Evolutionary conservation across 2,888 invertebrate genomes (phyloP).

Genomic region (Liopterus haemorrhoidalis): DNA sequence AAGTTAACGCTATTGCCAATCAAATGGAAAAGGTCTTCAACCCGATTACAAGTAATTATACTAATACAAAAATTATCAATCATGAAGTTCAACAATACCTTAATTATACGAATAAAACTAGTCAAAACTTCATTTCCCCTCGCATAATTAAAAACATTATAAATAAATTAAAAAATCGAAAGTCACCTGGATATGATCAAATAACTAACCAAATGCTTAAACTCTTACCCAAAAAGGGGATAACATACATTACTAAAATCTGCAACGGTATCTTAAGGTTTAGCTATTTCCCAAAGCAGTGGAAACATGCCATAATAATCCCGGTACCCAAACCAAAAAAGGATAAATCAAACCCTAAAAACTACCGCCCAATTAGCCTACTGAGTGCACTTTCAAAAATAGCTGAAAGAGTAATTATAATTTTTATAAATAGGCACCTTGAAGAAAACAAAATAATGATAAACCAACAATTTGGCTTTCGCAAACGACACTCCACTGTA

Average conservation of each 20-base stretch:
- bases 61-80: too few species aligned
- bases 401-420: constrained; percentile 26
- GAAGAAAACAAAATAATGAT: constrained; percentile 17
- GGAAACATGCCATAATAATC: constrained; percentile 29
- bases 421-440: constrained; percentile 19
- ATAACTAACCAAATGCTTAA: constrained; percentile 19
- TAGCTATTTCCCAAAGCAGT: constrained; percentile 25
- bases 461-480: constrained; percentile 33
- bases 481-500: constrained; percentile 31
- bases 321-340: constrained; percentile 31
- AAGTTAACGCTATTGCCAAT: too few species aligned
- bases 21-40: too few species aligned
- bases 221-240: constrained; percentile 22
- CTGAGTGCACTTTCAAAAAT: constrained; percentile 29
- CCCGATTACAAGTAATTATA: too few species aligned
- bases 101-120: too few species aligned
- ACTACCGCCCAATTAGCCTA: constrained; percentile 32
- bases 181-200: constrained; percentile 11
- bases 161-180: constrained; percentile 9
- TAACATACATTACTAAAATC: constrained; percentile 15
- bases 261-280: constrained; percentile 10
- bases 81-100: too few species aligned
- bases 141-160: constrained; percentile 12
- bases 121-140: too few species aligned
- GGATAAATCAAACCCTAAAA: constrained; percentile 17